phyloP scores from a whole-genome alignment of 2,797 vertebrate genomes.

The Chromis chromis region DNA sequence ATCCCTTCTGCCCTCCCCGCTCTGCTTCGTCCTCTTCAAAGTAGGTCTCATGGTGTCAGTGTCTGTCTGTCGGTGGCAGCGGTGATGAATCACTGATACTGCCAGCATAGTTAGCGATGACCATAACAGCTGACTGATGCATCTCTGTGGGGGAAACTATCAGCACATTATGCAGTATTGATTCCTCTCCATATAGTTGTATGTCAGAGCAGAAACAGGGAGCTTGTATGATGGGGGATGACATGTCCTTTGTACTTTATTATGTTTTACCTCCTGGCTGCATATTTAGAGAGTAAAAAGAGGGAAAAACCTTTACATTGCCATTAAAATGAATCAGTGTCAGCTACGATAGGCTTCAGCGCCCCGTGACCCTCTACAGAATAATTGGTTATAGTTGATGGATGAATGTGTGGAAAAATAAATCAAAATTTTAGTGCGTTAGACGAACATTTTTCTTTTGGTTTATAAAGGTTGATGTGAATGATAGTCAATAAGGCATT shows the following conservation, averaged over 20 bases:
- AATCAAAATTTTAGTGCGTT: not conserved
- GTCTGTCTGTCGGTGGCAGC: slow-evolving; percentile 53
- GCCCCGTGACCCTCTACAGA: too few species aligned
- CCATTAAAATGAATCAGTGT: too few species aligned
- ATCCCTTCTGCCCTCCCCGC: slow-evolving; percentile 24
- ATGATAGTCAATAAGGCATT: not conserved
- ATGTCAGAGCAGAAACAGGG: slow-evolving; percentile 41
- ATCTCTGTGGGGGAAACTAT: slow-evolving; percentile 65
- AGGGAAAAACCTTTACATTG: not conserved
- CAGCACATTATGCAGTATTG: slow-evolving; percentile 69
- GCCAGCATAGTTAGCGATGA: slow-evolving; percentile 66
- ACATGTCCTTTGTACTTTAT: slow-evolving; percentile 24
- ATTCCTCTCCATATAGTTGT: slow-evolving; percentile 57
- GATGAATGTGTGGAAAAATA: too few species aligned
- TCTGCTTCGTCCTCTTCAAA: slow-evolving; percentile 54
- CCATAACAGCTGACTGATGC: slow-evolving; percentile 71
- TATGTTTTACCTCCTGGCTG: not conserved
- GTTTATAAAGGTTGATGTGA: not conserved
- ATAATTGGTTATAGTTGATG: too few species aligned
- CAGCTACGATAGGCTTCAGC: too few species aligned
- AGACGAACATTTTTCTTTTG: not conserved
- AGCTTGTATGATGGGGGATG: slow-evolving; percentile 34
- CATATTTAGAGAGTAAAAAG: not conserved
- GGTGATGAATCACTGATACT: slow-evolving; percentile 72
- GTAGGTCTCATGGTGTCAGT: slow-evolving; percentile 64